These are phyloP conservation scores for Elegia similella DNA, from an alignment of 2,888 invertebrate genomes.

Conservation along the genomic window DNA sequence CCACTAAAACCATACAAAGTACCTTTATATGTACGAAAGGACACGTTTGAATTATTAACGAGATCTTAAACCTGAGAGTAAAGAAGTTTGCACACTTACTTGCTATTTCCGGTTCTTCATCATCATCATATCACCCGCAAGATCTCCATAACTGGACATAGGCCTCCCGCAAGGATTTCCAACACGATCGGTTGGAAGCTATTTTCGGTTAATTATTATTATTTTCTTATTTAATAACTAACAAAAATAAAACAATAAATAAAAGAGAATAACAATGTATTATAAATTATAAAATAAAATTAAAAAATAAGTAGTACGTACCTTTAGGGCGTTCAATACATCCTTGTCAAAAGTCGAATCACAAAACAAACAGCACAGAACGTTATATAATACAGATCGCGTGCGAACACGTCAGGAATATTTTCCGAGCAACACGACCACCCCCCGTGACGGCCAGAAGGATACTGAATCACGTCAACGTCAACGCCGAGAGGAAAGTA, in stretches of 20 bases:
- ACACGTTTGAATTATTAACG: slow-evolving; percentile 30
- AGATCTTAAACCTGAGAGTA: slow-evolving; percentile 19
- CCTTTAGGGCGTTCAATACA: slow-evolving; percentile 42
- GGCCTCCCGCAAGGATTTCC: no score
- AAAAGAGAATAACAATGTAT: background rate
- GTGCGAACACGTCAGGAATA: slow-evolving; percentile 54
- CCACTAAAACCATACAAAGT: slow-evolving; percentile 24
- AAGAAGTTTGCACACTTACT: slow-evolving; percentile 4
- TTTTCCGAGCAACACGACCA: slow-evolving; percentile 40
- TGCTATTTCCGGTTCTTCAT: no score
- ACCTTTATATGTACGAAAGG: slow-evolving; percentile 21
- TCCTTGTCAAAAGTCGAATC: slow-evolving; percentile 44
- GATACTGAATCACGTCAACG: slow-evolving; percentile 64
- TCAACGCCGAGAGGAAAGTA: slow-evolving; percentile 54
- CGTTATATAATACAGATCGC: slow-evolving; percentile 70
- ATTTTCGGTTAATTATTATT: background rate
- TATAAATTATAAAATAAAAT: slow-evolving; percentile 22
- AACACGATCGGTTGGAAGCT: no score
- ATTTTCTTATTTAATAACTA: no score
- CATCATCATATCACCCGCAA: no score
- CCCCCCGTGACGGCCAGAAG: slow-evolving; percentile 39
- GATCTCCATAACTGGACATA: no score
- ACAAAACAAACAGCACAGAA: slow-evolving; percentile 69
- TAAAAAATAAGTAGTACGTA: slow-evolving; percentile 29
- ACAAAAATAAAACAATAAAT: no score